Conservation (phyloP, 2,888 invertebrate species). For the Cerastis rubricosa region DNA sequence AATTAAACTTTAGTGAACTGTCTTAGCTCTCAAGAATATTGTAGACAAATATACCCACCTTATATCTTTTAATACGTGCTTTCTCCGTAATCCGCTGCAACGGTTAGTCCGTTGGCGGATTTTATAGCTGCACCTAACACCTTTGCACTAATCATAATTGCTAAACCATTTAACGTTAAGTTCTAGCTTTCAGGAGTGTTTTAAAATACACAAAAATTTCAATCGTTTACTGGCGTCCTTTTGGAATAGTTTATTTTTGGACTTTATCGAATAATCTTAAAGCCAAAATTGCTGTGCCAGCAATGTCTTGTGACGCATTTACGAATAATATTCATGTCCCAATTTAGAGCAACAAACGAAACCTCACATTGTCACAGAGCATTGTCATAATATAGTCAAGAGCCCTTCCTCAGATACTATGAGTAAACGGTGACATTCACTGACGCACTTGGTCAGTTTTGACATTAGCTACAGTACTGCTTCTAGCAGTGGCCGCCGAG, state of each 20-base stretch:
- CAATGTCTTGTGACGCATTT: not conserved
- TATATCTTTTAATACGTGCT: conserved; percentile 26
- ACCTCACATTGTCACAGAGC: not conserved
- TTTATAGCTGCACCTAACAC: conserved; percentile 3
- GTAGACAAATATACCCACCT: not conserved
- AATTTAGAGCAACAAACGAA: not conserved
- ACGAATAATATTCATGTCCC: not conserved
- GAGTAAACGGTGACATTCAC: not conserved
- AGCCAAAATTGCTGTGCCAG: not conserved
- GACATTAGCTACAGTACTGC: not conserved
- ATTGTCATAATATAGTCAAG: not conserved
- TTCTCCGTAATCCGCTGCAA: conserved; percentile 4
- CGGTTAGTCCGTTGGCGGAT: too few species aligned
- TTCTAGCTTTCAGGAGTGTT: not conserved
- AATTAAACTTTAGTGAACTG: not conserved
- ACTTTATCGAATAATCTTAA: not conserved
- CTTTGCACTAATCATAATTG: conserved; percentile 15
- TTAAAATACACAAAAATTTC: not conserved
- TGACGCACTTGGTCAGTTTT: not conserved
- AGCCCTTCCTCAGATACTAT: not conserved
- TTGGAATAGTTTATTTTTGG: not conserved
- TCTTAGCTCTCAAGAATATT: conserved; percentile 4
- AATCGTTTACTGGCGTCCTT: not conserved
- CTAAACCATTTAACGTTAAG: not conserved
- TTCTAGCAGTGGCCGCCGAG: not conserved